Conservation (phyloP, 2,888 invertebrate genomes). For the Drosophila parthenogenetica region DNA sequence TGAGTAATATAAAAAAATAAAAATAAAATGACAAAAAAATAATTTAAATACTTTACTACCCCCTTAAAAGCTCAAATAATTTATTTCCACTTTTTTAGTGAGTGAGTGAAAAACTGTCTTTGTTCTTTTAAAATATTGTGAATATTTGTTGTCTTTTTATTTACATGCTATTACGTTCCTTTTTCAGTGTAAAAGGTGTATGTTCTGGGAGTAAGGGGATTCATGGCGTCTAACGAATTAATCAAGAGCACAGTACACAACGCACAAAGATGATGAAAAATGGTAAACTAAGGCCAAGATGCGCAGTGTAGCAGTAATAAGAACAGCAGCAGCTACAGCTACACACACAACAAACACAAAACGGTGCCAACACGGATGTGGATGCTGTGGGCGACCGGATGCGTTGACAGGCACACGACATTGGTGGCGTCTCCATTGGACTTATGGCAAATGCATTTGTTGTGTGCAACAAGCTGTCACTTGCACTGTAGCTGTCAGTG, state of each 20-base stretch:
- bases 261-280: conserved; percentile 68
- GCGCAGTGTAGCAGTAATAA: conserved; percentile 27
- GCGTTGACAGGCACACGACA: conserved; percentile 47
- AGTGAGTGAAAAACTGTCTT: too few relatives aligned
- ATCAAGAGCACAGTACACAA: conserved; percentile 46
- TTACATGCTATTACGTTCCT: too few relatives aligned
- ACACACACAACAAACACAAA: neutral
- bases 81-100: too few relatives aligned
- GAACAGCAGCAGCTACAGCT: conserved; percentile 26
- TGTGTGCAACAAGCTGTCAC: conserved; percentile 60
- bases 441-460: conserved; percentile 62
- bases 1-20: too few relatives aligned
- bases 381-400: conserved; percentile 34
- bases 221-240: conserved; percentile 63
- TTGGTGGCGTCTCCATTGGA: conserved; percentile 35
- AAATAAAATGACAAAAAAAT: too few relatives aligned
- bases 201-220: conserved; percentile 27
- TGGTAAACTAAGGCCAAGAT: conserved; percentile 66
- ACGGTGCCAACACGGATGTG: conserved; percentile 6
- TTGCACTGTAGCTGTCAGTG: conserved; percentile 7
- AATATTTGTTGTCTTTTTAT: neutral
- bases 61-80: too few relatives aligned
- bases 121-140: too few relatives aligned
- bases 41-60: too few relatives aligned
- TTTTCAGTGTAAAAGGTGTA: neutral